Evolutionary conservation across 1,140 invertebrate genomes (phyloP).

Genomic region (Meloidogyne hapla): DNA sequence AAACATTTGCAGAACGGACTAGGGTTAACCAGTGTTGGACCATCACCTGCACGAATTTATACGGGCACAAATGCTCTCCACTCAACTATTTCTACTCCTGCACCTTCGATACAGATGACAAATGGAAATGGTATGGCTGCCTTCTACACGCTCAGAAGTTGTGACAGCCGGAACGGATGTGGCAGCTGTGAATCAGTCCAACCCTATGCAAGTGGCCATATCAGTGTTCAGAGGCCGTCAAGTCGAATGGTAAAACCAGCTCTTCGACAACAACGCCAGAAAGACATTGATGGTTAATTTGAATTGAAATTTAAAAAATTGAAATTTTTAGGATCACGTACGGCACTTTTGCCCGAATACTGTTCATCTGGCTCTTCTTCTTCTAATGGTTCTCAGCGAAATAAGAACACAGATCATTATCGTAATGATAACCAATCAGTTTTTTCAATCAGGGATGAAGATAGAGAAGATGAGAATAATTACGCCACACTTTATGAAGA

Average conservation of each 20-base stretch:
- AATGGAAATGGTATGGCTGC: conserved; percentile 14
- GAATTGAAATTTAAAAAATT: conserved; percentile 17
- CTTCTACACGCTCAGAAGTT: conserved; percentile 31
- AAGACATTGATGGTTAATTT: conserved; percentile 10
- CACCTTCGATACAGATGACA: conserved; percentile 4
- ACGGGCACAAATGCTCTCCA: conserved; percentile 11
- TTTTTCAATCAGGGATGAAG: background rate
- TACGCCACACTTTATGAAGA: conserved; percentile 61
- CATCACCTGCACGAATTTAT: conserved; percentile 13
- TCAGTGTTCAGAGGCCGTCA: background rate
- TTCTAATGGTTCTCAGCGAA: conserved; percentile 27
- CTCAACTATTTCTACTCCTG: conserved; percentile 22
- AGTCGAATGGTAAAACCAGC: conserved; percentile 5
- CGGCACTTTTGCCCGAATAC: conserved; percentile 50
- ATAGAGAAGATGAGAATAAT: conserved; percentile 46
- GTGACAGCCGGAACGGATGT: conserved; percentile 19
- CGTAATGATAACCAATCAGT: conserved; percentile 15
- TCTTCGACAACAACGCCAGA: background rate
- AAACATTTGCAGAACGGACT: background rate
- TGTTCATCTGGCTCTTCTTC: conserved; percentile 57
- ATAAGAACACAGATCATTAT: conserved; percentile 41
- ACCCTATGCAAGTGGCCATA: conserved; percentile 5
- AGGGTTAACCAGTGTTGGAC: background rate
- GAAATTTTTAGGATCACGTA: conserved; percentile 50
- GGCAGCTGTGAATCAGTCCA: conserved; percentile 10